Conservation (phyloP, 37 sponge, comb jelly and placozoan species). For the Theonella swinhoei region DNA sequence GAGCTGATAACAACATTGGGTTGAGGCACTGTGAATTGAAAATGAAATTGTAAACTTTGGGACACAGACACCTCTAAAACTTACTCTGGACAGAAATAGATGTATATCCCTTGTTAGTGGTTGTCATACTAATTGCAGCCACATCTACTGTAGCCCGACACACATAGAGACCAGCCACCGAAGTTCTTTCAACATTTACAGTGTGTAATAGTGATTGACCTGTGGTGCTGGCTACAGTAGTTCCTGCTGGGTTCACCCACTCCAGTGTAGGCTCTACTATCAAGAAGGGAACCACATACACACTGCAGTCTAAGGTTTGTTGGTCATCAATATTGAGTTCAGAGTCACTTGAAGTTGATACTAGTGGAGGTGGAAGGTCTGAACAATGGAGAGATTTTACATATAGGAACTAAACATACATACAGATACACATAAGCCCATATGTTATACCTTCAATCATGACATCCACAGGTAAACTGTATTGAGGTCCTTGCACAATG, state of each 20-base stretch:
- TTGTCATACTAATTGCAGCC: background rate
- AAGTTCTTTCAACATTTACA: background rate
- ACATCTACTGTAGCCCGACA: background rate
- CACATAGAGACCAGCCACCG: background rate
- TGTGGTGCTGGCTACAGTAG: background rate
- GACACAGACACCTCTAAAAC: background rate
- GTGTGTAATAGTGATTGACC: background rate
- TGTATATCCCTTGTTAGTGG: background rate
- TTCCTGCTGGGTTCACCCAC: too few species aligned
- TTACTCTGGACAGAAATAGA: background rate
- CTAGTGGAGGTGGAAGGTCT: background rate
- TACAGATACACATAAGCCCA: background rate
- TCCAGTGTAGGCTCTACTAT: background rate
- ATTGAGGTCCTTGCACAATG: background rate
- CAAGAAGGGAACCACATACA: background rate
- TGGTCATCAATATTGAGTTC: background rate
- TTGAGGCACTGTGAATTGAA: background rate
- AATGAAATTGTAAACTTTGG: background rate
- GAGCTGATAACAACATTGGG: background rate
- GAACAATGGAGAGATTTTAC: background rate
- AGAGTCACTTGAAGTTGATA: background rate
- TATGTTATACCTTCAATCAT: background rate
- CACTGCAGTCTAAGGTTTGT: background rate
- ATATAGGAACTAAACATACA: background rate
- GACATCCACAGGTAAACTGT: background rate